A percentile compares a stretch with the other conserved stretches of the same genome.
phyloP scores from a whole-genome alignment of 30 jellyfish, hydroid and myxozoan species.

The Hydractinia symbiolongicarpus region DNA sequence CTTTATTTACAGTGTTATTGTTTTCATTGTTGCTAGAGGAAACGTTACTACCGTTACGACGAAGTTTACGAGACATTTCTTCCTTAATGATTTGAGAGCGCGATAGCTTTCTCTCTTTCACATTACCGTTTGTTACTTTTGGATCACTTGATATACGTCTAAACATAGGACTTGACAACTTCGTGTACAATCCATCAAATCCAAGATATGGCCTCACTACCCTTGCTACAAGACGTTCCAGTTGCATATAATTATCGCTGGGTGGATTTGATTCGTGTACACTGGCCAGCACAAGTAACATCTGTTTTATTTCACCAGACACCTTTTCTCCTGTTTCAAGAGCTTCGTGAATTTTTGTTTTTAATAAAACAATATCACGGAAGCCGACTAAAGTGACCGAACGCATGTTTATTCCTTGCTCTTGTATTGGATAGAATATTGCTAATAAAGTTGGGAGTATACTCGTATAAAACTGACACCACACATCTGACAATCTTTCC shows the following conservation, averaged over 20 bases:
- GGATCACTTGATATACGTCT: neutral
- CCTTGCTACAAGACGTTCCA: constrained; percentile 68
- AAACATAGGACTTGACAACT: neutral
- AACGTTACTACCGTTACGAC: neutral
- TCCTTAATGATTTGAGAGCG: constrained; percentile 64
- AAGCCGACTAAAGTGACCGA: constrained; percentile 73
- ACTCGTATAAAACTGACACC: constrained; percentile 73
- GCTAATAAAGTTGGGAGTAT: constrained; percentile 75
- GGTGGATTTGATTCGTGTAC: constrained; percentile 81
- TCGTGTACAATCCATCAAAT: constrained; percentile 54
- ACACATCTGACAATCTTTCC: constrained; percentile 56
- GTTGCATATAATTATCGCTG: constrained; percentile 67
- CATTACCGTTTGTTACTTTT: neutral
- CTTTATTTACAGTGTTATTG: neutral
- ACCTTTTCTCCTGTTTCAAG: constrained; percentile 47
- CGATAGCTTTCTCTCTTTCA: constrained; percentile 39
- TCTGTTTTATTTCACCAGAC: constrained; percentile 63
- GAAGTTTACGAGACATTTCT: constrained; percentile 31
- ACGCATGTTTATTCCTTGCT: constrained; percentile 69
- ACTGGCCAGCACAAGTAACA: constrained; percentile 77
- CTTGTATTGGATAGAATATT: constrained; percentile 81
- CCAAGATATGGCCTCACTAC: constrained; percentile 81
- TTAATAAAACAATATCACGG: constrained; percentile 75
- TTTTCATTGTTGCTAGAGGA: neutral
- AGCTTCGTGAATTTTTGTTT: constrained; percentile 71